Percentiles rank a stretch among this genome's conserved stretches.
Conservation (phyloP, 1,140 invertebrate species). For the Sarcophaga bullata region DNA sequence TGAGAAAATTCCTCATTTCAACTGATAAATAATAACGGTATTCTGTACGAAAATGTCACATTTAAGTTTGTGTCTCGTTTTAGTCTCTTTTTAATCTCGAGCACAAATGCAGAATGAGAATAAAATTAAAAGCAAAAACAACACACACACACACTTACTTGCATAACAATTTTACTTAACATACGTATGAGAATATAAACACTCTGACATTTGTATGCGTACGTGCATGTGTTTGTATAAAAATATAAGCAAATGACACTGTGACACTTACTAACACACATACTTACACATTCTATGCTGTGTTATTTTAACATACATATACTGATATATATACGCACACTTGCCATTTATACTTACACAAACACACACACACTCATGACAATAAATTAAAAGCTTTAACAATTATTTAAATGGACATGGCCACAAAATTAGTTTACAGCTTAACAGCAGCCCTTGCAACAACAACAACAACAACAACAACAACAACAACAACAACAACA, state of each 20-base stretch:
- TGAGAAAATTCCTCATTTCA: too few species aligned
- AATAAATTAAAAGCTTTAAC: constrained; percentile 59
- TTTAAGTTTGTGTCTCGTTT: too few species aligned
- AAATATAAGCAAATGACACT: not conserved
- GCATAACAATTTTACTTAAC: too few species aligned
- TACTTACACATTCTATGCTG: not conserved
- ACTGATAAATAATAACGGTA: too few species aligned
- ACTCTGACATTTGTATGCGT: not conserved
- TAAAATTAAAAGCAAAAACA: too few species aligned
- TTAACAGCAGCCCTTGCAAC: constrained; percentile 10
- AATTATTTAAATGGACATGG: constrained; percentile 58
- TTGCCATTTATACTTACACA: not conserved
- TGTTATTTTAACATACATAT: not conserved
- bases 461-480: too few species aligned
- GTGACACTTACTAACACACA: not conserved
- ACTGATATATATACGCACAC: not conserved
- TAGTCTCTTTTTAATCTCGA: too few species aligned
- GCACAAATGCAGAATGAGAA: too few species aligned
- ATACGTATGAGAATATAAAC: too few species aligned
- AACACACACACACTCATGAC: constrained; percentile 6
- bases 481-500: not conserved
- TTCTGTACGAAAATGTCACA: too few species aligned
- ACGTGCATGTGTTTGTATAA: not conserved
- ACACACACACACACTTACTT: too few species aligned
- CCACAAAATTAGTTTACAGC: constrained; percentile 60